Evolutionary conservation across 2,113 vertebrate genomes (phyloP).

Genomic region (Pseudorasbora parva): DNA sequence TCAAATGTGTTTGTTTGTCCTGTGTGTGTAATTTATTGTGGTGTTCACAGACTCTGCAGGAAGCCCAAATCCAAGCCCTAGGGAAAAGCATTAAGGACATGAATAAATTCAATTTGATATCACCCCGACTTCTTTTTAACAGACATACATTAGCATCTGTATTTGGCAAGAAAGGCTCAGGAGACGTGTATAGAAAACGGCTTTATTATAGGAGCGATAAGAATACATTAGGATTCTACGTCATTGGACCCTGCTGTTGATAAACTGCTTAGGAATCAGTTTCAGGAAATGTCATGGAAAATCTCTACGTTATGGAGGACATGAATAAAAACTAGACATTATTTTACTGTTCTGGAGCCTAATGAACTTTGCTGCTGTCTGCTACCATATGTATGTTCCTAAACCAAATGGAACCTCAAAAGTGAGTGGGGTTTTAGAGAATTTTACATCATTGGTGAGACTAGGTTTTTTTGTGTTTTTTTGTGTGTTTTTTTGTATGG

Average conservation of each 20-base stretch:
- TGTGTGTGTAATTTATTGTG: conserved; percentile 18
- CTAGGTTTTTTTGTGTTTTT: background rate
- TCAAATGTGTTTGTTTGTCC: conserved; percentile 27
- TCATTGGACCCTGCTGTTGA: conserved; percentile 23
- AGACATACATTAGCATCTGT: conserved; percentile 68
- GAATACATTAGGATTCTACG: conserved; percentile 57
- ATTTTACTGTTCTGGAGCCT: background rate
- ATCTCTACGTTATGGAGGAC: background rate
- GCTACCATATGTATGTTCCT: background rate
- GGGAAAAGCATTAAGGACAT: conserved; percentile 49
- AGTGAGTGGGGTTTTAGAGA: background rate
- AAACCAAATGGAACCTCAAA: background rate
- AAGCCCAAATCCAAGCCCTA: background rate
- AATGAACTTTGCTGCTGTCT: background rate
- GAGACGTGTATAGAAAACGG: background rate
- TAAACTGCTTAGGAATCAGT: conserved; percentile 29
- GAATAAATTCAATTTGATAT: conserved; percentile 75
- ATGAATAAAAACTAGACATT: conserved; percentile 22
- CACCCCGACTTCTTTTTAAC: conserved; percentile 61
- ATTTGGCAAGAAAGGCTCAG: conserved; percentile 56
- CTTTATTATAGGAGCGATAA: conserved; percentile 51
- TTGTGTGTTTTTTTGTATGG: too few relatives aligned
- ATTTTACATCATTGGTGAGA: background rate
- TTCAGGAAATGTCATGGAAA: background rate
- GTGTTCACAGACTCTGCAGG: background rate